Percentiles rank a stretch among this genome's conserved stretches.
Evolutionary conservation across 2,113 vertebrate genomes (phyloP).

Genomic region (Centropus unirufus): DNA sequence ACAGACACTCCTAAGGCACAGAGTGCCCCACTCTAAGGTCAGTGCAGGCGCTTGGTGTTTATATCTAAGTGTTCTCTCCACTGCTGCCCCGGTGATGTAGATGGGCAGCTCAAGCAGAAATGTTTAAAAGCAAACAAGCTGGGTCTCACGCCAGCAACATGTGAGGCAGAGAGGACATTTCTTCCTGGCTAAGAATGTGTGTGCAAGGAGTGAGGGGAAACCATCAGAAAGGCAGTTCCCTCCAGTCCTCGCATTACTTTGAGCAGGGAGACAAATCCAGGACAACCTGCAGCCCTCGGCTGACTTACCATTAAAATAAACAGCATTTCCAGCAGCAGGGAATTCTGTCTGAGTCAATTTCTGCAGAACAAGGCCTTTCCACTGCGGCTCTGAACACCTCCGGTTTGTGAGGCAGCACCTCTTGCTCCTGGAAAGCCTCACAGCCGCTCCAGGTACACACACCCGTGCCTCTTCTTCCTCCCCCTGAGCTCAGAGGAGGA

Average conservation of each 20-base stretch:
- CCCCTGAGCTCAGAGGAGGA: not conserved
- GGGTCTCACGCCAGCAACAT: not conserved
- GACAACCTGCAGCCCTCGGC: not conserved
- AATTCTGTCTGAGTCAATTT: not conserved
- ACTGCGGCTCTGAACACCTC: rapidly evolving
- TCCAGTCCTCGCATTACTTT: not conserved
- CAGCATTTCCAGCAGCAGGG: not conserved
- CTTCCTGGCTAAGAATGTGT: not conserved
- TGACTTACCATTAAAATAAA: not conserved
- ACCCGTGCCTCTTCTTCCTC: not conserved
- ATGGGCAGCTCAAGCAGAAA: not conserved
- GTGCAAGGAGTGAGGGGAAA: not conserved
- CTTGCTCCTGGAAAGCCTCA: not conserved
- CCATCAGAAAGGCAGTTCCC: not conserved
- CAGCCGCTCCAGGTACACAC: not conserved
- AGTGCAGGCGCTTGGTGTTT: not conserved
- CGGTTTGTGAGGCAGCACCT: not conserved
- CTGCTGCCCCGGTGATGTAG: not conserved
- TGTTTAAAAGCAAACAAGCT: not conserved
- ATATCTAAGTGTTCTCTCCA: not conserved
- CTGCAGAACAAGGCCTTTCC: not conserved
- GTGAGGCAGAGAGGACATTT: not conserved
- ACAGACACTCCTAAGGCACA: not conserved
- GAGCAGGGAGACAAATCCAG: not conserved
- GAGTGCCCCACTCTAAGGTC: not conserved